Conservation (phyloP, 2,888 invertebrate genomes). For the Vanessa cardui region DNA sequence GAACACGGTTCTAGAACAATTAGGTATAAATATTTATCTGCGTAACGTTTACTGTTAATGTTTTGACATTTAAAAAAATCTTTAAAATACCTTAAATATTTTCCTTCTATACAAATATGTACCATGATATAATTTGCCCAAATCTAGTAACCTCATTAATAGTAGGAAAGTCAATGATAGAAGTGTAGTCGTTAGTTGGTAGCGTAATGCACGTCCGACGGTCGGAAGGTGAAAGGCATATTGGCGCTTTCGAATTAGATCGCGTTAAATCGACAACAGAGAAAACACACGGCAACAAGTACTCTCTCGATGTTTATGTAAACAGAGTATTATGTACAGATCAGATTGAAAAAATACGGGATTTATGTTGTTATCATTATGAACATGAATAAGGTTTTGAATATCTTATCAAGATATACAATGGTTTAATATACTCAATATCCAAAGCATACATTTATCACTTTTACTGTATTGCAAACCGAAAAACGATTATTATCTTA, state of each 20-base stretch:
- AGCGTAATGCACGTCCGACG: slow-evolving; percentile 54
- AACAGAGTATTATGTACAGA: slow-evolving; percentile 28
- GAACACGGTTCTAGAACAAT: slow-evolving; percentile 25
- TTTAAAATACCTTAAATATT: not conserved
- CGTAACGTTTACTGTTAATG: not conserved
- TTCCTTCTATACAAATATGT: not conserved
- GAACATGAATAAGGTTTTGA: not conserved
- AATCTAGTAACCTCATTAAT: slow-evolving; percentile 29
- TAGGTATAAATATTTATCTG: slow-evolving; percentile 5
- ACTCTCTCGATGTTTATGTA: slow-evolving; percentile 46
- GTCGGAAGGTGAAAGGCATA: slow-evolving; percentile 80
- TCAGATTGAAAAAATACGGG: slow-evolving; percentile 12
- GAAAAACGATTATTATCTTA: no score
- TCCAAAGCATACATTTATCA: no score
- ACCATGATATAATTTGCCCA: slow-evolving; percentile 12
- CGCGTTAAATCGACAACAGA: slow-evolving; percentile 71
- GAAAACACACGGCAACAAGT: slow-evolving; percentile 58
- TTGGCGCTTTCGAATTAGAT: slow-evolving; percentile 81
- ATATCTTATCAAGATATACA: not conserved
- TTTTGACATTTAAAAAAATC: not conserved
- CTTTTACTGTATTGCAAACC: no score
- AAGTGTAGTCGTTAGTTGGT: slow-evolving; percentile 32
- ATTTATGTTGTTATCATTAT: not conserved
- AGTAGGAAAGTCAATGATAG: slow-evolving; percentile 16
- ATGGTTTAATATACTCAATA: no score